Percentiles rank a stretch among this genome's conserved stretches.
These are phyloP conservation scores for Drosophila stalkeri DNA, from an alignment of 2,888 invertebrate species.

Conservation along the genomic window DNA sequence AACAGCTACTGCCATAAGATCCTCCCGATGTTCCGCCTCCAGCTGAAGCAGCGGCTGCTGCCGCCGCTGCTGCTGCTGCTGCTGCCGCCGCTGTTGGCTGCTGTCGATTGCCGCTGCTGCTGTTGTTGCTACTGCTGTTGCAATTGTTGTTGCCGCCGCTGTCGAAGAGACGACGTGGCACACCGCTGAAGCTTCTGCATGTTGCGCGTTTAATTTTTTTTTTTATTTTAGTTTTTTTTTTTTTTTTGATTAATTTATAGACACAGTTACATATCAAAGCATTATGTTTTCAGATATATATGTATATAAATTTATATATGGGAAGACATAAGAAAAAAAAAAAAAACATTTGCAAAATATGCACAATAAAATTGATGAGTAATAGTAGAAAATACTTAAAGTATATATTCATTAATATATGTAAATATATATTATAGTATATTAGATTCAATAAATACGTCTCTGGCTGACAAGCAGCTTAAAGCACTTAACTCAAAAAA, in stretches of 20 bases:
- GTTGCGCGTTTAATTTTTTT: constrained; percentile 25
- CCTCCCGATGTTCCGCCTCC: constrained; percentile 14
- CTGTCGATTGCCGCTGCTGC: constrained; percentile 30
- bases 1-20: constrained; percentile 58
- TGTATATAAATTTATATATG: constrained; percentile 23
- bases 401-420: constrained; percentile 16
- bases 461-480: background rate
- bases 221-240: background rate
- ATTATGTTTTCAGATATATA: constrained; percentile 31
- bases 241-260: constrained; percentile 43
- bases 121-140: constrained; percentile 39
- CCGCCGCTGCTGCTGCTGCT: constrained; percentile 44
- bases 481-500: constrained; percentile 24
- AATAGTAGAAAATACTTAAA: constrained; percentile 25
- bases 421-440: background rate
- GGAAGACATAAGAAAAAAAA: constrained; percentile 54
- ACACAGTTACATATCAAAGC: constrained; percentile 59
- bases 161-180: constrained; percentile 85
- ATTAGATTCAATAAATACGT: constrained; percentile 9
- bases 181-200: constrained; percentile 84
- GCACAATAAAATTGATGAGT: constrained; percentile 41
- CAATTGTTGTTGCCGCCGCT: constrained; percentile 44
- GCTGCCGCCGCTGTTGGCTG: constrained; percentile 4
- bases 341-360: constrained; percentile 55
- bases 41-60: constrained; percentile 22